phyloP scores from a whole-genome alignment of 2,888 invertebrate genomes.

The Lydus trimaculatus region DNA sequence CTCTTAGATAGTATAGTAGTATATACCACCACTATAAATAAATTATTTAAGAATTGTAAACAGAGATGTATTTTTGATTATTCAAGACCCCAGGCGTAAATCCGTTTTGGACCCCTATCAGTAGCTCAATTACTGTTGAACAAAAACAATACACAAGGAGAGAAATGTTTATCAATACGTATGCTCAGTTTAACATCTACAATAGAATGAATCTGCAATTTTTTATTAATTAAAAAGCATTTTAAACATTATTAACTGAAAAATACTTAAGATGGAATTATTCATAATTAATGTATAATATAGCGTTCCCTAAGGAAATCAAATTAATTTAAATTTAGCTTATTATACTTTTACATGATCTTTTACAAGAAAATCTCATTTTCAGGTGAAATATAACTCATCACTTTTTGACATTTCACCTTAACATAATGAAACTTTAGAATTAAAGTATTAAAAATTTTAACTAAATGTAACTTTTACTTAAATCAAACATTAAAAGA shows the following conservation, averaged over 20 bases:
- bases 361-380: background rate
- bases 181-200: background rate
- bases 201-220: background rate
- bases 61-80: slow-evolving; percentile 6
- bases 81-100: slow-evolving; percentile 6
- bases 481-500: background rate
- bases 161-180: background rate
- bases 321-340: background rate
- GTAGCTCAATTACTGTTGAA: background rate
- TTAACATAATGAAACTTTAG: background rate
- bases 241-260: too few species aligned
- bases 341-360: background rate
- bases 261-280: background rate
- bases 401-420: background rate
- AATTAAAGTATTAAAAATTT: background rate
- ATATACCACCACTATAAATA: background rate
- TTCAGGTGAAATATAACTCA: background rate
- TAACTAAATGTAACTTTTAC: background rate
- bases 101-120: slow-evolving; percentile 4
- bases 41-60: slow-evolving; percentile 5
- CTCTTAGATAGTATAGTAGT: background rate
- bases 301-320: background rate
- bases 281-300: background rate
- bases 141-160: background rate
- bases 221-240: background rate